These are phyloP conservation scores for Pelobates fuscus DNA, from an alignment of 2,113 vertebrate genomes.

Conservation along the genomic window DNA sequence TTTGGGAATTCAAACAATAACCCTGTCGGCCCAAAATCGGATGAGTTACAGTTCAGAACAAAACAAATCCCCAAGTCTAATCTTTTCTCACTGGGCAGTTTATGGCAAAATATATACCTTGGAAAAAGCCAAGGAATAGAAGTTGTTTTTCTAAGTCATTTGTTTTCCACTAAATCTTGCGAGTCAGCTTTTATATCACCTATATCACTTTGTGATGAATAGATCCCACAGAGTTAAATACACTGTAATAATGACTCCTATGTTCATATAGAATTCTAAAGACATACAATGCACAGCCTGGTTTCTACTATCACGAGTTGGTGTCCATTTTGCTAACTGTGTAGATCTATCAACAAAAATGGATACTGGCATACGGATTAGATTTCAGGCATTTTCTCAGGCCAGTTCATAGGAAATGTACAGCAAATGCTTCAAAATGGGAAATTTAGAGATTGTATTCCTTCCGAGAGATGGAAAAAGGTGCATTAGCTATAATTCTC, in stretches of 20 bases:
- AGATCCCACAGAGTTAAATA: too few species aligned
- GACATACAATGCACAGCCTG: slow-evolving; percentile 40
- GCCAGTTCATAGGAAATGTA: neutral
- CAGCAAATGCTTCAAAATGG: neutral
- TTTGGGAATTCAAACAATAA: too few species aligned
- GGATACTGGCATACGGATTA: neutral
- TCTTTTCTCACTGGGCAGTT: too few species aligned
- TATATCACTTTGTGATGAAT: too few species aligned
- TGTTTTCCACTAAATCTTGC: too few species aligned
- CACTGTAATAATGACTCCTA: slow-evolving; percentile 49
- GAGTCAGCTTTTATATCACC: too few species aligned
- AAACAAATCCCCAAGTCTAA: too few species aligned
- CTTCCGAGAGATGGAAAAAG: neutral
- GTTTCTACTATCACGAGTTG: slow-evolving; percentile 45
- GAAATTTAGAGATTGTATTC: neutral
- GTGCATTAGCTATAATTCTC: neutral
- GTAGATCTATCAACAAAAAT: neutral
- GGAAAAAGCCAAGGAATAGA: too few species aligned
- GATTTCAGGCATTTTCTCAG: neutral
- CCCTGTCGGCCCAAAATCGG: too few species aligned
- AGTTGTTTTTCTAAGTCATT: too few species aligned
- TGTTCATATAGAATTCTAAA: slow-evolving; percentile 32
- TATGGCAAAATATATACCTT: too few species aligned
- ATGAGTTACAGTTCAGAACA: too few species aligned
- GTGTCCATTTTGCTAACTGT: slow-evolving; percentile 5